phyloP scores from a whole-genome alignment of 2,113 vertebrate genomes.

The Nerophis ophidion region DNA sequence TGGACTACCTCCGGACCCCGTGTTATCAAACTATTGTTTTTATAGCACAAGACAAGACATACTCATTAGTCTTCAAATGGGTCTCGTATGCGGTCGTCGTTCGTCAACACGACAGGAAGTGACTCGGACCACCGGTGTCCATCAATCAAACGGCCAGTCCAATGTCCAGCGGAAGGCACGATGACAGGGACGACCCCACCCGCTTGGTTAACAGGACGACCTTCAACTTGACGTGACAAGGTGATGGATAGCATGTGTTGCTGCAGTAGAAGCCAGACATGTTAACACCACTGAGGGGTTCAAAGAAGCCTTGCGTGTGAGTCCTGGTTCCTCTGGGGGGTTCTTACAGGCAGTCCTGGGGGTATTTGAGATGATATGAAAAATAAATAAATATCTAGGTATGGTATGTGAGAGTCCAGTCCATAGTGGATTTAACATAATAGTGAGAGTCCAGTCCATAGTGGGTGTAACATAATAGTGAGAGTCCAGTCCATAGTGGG shows the following conservation, averaged over 20 bases:
- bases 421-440: too few species aligned
- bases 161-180: constrained; percentile 29
- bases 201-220: constrained; percentile 41
- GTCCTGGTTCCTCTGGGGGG: too few species aligned
- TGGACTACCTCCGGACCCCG: too few species aligned
- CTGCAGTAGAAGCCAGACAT: too few species aligned
- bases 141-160: constrained; percentile 45
- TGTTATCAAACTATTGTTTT: neutral
- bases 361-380: too few species aligned
- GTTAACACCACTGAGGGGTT: neutral
- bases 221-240: constrained; percentile 33
- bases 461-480: too few species aligned
- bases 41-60: constrained; percentile 1
- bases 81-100: constrained; percentile 45
- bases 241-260: constrained; percentile 42
- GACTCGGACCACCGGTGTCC: constrained; percentile 18
- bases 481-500: too few species aligned
- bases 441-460: too few species aligned
- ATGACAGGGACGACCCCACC: constrained; percentile 36
- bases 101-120: constrained; percentile 31
- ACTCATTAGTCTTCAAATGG: constrained; percentile 19
- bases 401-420: too few species aligned
- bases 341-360: too few species aligned
- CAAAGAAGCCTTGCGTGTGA: too few species aligned
- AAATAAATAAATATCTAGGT: too few species aligned